These are phyloP conservation scores for Heliconius melpomene DNA, from an alignment of 1,140 invertebrate genomes.

Conservation along the genomic window DNA sequence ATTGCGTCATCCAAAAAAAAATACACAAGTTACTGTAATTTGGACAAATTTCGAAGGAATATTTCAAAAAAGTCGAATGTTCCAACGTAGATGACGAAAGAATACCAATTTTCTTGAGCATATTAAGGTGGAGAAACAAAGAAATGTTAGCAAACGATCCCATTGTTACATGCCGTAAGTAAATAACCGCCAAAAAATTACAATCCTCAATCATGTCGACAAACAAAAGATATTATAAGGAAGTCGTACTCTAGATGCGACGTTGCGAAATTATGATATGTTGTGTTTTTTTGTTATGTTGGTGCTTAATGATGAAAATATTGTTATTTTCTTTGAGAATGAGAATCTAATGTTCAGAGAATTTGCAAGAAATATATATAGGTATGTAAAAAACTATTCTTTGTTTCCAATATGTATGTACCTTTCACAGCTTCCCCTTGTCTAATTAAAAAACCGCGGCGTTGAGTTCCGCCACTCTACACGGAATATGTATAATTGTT, in stretches of 20 bases:
- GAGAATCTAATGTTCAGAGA: neutral
- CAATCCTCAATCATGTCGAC: constrained; percentile 24
- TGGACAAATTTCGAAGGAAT: neutral
- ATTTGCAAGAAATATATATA: neutral
- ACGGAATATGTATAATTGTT: too few relatives aligned
- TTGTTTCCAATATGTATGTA: too few relatives aligned
- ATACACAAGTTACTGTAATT: neutral
- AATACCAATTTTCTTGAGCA: constrained; percentile 7
- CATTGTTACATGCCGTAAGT: constrained; percentile 29
- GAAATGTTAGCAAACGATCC: constrained; percentile 23
- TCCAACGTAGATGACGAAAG: neutral
- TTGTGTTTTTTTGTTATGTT: too few relatives aligned
- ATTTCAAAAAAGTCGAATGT: neutral
- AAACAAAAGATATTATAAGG: constrained; percentile 27
- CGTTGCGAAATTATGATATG: neutral
- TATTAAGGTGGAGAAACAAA: constrained; percentile 24
- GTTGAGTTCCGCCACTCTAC: too few relatives aligned
- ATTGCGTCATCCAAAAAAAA: neutral
- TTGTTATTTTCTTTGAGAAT: too few relatives aligned
- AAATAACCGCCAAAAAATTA: constrained; percentile 30
- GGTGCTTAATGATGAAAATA: too few relatives aligned
- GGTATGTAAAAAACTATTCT: too few relatives aligned
- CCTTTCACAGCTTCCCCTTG: too few relatives aligned
- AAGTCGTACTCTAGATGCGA: neutral
- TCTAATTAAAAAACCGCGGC: too few relatives aligned